These are phyloP conservation scores for Drosophila ogumai DNA, from an alignment of 1,140 invertebrate species.

Conservation along the genomic window DNA sequence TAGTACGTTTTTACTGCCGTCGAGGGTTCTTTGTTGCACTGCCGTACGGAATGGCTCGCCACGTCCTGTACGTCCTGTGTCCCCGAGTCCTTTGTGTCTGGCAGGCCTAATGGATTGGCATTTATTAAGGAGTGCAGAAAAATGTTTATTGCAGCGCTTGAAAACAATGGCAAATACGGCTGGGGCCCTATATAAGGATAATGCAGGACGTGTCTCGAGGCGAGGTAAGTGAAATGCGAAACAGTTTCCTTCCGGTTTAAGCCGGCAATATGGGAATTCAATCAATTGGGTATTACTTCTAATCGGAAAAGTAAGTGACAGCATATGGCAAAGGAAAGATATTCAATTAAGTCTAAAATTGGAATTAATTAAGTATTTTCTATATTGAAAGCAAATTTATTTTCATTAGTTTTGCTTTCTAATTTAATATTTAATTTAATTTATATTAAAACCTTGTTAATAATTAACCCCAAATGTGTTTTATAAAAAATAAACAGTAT, in stretches of 20 bases:
- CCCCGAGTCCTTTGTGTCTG: conserved; percentile 53
- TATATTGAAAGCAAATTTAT: neutral
- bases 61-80: conserved; percentile 23
- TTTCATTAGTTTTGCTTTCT: neutral
- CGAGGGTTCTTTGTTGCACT: conserved; percentile 64
- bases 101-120: conserved; percentile 74
- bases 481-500: neutral
- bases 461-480: neutral
- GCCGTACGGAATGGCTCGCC: conserved; percentile 52
- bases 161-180: conserved; percentile 37
- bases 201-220: conserved; percentile 21
- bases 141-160: conserved; percentile 51
- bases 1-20: conserved; percentile 51
- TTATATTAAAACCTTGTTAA: neutral
- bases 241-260: neutral
- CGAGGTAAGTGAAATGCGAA: conserved; percentile 21
- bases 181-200: conserved; percentile 26
- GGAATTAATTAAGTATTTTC: too few relatives aligned
- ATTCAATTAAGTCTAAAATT: neutral
- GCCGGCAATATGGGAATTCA: conserved; percentile 1
- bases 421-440: neutral
- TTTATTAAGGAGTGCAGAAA: conserved; percentile 66
- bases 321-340: neutral
- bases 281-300: neutral
- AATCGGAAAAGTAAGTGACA: neutral